These are phyloP conservation scores for Sitophilus oryzae DNA, from an alignment of 1,140 invertebrate species.

Conservation along the genomic window DNA sequence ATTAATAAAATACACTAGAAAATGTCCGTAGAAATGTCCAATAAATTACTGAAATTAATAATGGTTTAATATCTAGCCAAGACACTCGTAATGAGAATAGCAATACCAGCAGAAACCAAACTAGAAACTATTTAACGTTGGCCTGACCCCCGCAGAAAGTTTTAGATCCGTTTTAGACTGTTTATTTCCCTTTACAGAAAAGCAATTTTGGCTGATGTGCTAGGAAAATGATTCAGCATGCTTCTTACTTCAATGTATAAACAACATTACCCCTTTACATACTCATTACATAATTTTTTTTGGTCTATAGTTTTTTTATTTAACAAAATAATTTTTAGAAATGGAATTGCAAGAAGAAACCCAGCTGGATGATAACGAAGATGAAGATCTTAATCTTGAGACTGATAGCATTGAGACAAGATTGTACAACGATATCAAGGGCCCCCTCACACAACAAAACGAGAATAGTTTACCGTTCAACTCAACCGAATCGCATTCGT, in stretches of 20 bases:
- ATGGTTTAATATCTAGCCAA: too few species aligned
- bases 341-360: background rate
- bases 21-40: too few species aligned
- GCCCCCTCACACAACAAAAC: slow-evolving; percentile 12
- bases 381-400: background rate
- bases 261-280: background rate
- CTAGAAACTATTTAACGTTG: too few species aligned
- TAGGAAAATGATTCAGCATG: too few species aligned
- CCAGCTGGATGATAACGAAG: background rate
- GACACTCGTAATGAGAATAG: too few species aligned
- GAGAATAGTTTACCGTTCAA: slow-evolving; percentile 30
- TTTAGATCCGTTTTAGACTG: too few species aligned
- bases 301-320: background rate
- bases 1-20: slow-evolving; percentile 23
- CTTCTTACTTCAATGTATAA: too few species aligned
- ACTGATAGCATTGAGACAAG: background rate
- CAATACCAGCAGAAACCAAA: too few species aligned
- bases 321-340: background rate
- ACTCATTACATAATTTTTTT: slow-evolving; percentile 2
- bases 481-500: slow-evolving; percentile 23
- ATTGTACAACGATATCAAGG: background rate
- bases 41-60: too few species aligned
- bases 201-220: too few species aligned
- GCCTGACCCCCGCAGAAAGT: too few species aligned
- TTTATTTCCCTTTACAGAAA: too few species aligned